Evolutionary conservation across 2,888 invertebrate species (phyloP), one percentile per base, ranked within the genome.

Genomic region (Ophraella communa): DNA sequence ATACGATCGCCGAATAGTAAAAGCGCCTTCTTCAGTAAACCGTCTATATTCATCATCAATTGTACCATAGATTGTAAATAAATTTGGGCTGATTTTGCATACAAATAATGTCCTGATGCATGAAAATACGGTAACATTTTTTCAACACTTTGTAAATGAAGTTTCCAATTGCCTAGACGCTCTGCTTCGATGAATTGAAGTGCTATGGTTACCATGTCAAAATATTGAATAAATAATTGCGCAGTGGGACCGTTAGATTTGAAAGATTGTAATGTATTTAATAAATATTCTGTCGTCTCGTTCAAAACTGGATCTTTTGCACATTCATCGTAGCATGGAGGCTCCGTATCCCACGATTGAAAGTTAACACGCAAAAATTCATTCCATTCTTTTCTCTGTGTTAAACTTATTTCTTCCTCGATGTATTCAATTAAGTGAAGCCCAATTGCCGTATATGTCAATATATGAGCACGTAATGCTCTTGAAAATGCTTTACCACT

Each of bases 151-250:
- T 54, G 11, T 23, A 59, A 21, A 45, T 63, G 57, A n/a, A 56
- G 39, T 23, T 74, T 54, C 71, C 73, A 78, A 67, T 77, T 72
- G 47, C 76, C 77, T 21, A 66, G 58, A 44, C 76, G 65, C 66
- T 79, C 77, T 51, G 77, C 76, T 60, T 73, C 68, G 53, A 76
- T 75, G 65, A 73, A 78, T 10, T 74, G 73, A 70, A 73, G 72
- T 21, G 73, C 58, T 17, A 77, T 42, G 30, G 71, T 67, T 23
- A 77, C 62, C 70, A 75, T 71, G 67, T 73, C 53, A 60, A 73
- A 76, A 64, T 77, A 77, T 64, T 74, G 76, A 20, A 78, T 27
- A 73, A 73, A 74, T 17, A 74, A 62, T 64, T 73, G 51, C 20
- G 69, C 59, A 44, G 60, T 65, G n/a, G 59, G 52, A n/a, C 62